Evolutionary conservation across 2,888 invertebrate genomes (phyloP).

Genomic region (Pseudanteris insignis): DNA sequence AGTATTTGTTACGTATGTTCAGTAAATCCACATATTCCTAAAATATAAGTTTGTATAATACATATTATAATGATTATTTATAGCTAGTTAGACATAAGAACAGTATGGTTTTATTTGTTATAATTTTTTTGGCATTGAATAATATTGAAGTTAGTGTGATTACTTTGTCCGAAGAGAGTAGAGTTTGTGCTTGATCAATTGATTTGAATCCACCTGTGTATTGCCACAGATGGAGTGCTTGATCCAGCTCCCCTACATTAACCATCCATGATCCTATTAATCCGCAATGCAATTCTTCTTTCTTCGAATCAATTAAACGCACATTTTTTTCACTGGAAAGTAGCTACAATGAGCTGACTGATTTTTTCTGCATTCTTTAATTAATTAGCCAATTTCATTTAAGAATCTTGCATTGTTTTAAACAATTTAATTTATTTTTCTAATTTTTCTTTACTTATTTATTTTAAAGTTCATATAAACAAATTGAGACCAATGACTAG

Average conservation of each 20-base stretch:
- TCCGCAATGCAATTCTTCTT: constrained; percentile 80
- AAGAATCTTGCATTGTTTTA: background rate
- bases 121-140: constrained; percentile 12
- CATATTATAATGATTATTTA: background rate
- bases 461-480: too few relatives aligned
- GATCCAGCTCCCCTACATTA: constrained; percentile 96
- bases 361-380: constrained; percentile 16
- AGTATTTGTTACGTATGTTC: constrained; percentile 79
- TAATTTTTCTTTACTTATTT: background rate
- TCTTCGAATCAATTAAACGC: constrained; percentile 79
- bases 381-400: constrained; percentile 5
- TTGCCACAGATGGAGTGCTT: constrained; percentile 95
- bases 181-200: constrained; percentile 80
- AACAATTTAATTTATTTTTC: background rate
- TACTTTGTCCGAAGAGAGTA: constrained; percentile 54
- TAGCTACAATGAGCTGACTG: constrained; percentile 27
- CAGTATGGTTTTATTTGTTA: too few relatives aligned
- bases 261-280: constrained; percentile 97
- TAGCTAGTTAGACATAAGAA: too few relatives aligned
- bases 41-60: constrained; percentile 42
- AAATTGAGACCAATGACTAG: too few relatives aligned
- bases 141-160: constrained; percentile 25
- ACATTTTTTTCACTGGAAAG: constrained; percentile 77
- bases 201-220: constrained; percentile 92
- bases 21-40: constrained; percentile 79